These are phyloP conservation scores for Hestina assimilis DNA, from an alignment of 1,140 invertebrate species.

Conservation along the genomic window DNA sequence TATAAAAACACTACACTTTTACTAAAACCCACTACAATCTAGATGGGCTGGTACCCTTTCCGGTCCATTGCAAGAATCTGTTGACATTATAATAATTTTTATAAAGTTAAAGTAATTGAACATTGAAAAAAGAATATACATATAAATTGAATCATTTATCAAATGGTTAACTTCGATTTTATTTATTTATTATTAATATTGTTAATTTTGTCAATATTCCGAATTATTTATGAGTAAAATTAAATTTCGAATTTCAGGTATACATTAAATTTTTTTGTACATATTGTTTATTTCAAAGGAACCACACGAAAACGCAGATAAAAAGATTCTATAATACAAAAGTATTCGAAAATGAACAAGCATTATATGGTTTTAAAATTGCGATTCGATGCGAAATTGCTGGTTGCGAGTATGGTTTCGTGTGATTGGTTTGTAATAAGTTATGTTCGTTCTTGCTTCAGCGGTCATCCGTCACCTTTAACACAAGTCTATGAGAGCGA, in stretches of 20 bases:
- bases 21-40: slow-evolving; percentile 63
- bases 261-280: too few species aligned
- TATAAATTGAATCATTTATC: background rate
- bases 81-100: slow-evolving; percentile 33
- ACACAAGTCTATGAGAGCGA: slow-evolving; percentile 53
- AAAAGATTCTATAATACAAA: background rate
- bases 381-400: too few species aligned
- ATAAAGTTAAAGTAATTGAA: slow-evolving; percentile 1
- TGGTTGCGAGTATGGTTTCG: too few species aligned
- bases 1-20: slow-evolving; percentile 56
- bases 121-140: background rate
- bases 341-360: background rate
- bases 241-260: background rate
- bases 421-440: background rate
- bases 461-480: slow-evolving; percentile 41
- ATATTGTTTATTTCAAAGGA: background rate
- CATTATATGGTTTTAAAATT: too few species aligned
- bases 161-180: too few species aligned
- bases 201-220: background rate
- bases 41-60: slow-evolving; percentile 56
- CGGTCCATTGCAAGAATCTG: slow-evolving; percentile 50
- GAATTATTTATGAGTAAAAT: background rate
- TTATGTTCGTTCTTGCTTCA: slow-evolving; percentile 3
- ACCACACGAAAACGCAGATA: background rate
- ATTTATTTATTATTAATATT: too few species aligned